A percentile compares a stretch with the other conserved stretches of the same genome.
Conservation (phyloP, 1,140 invertebrate species). For the Stegodyphus mimosarum region DNA sequence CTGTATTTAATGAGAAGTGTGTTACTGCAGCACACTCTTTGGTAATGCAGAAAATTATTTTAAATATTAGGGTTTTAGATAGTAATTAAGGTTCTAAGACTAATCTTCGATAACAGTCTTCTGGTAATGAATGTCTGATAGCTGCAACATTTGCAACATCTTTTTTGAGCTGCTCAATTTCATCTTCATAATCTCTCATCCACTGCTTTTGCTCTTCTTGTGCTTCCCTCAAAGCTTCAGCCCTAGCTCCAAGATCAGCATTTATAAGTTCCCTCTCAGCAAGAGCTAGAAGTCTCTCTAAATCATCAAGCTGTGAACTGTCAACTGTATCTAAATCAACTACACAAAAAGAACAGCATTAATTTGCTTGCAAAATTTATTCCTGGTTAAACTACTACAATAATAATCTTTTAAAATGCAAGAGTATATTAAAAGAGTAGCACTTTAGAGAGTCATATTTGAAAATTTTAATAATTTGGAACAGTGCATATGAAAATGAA, state of each 20-base stretch:
- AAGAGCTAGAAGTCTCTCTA: constrained; percentile 79
- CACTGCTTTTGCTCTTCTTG: constrained; percentile 79
- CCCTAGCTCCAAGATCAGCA: constrained; percentile 81
- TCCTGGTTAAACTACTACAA: too few relatives aligned
- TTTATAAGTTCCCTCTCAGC: constrained; percentile 80
- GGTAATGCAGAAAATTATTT: too few relatives aligned
- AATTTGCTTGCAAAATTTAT: too few relatives aligned
- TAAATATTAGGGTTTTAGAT: background rate
- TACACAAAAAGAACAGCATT: background rate
- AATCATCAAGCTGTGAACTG: constrained; percentile 75
- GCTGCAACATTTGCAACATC: constrained; percentile 90
- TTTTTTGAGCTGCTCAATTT: constrained; percentile 77
- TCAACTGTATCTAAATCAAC: constrained; percentile 69
- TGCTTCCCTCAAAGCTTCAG: constrained; percentile 78
- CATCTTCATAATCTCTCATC: constrained; percentile 84
- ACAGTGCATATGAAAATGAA: too few relatives aligned
- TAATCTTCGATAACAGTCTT: constrained; percentile 80
- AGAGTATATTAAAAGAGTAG: too few relatives aligned
- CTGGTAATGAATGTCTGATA: constrained; percentile 84
- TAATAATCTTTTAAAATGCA: too few relatives aligned
- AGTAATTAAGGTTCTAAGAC: constrained; percentile 68
- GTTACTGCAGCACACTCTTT: too few relatives aligned
- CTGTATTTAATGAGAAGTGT: too few relatives aligned
- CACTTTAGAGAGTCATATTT: too few relatives aligned
- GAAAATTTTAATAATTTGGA: too few relatives aligned